Conservation (phyloP, 2,797 vertebrate genomes). For the Agapornis canus region DNA sequence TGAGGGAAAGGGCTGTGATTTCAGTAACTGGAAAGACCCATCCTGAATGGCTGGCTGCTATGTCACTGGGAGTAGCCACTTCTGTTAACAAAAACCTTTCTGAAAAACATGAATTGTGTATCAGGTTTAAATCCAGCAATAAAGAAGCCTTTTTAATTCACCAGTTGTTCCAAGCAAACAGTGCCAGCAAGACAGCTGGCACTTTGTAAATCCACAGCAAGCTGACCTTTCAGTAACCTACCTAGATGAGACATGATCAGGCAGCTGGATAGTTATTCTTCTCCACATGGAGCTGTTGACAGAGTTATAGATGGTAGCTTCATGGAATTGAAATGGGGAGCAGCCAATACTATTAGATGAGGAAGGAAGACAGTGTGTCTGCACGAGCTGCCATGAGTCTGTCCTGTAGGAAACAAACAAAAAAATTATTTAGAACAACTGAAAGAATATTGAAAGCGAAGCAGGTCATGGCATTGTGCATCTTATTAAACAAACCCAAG, state of each 20-base stretch:
- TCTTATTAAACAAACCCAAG: not conserved
- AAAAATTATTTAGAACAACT: not conserved
- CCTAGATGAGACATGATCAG: slow-evolving; percentile 97
- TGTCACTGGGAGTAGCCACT: not conserved
- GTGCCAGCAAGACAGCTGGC: not conserved
- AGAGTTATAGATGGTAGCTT: slow-evolving; percentile 96
- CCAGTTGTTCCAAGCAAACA: not conserved
- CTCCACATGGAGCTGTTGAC: slow-evolving; percentile 95
- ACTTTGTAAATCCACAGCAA: not conserved
- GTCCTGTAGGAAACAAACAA: slow-evolving; percentile 78
- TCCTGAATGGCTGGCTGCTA: not conserved
- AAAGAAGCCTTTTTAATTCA: not conserved
- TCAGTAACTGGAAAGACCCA: not conserved
- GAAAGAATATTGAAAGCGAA: slow-evolving; percentile 13
- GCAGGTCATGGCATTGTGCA: not conserved
- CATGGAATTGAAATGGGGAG: slow-evolving; percentile 97
- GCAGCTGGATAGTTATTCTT: slow-evolving; percentile 93
- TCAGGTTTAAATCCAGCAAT: not conserved
- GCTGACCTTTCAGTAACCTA: slow-evolving; percentile 59
- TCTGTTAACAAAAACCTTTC: not conserved
- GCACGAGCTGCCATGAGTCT: slow-evolving; percentile 94
- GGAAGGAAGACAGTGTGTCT: slow-evolving; percentile 96
- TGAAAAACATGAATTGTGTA: not conserved
- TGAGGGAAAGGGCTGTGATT: not conserved
- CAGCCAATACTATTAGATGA: slow-evolving; percentile 95